phyloP scores from a whole-genome alignment of 2,888 invertebrate species.

The Operophtera brumata region DNA sequence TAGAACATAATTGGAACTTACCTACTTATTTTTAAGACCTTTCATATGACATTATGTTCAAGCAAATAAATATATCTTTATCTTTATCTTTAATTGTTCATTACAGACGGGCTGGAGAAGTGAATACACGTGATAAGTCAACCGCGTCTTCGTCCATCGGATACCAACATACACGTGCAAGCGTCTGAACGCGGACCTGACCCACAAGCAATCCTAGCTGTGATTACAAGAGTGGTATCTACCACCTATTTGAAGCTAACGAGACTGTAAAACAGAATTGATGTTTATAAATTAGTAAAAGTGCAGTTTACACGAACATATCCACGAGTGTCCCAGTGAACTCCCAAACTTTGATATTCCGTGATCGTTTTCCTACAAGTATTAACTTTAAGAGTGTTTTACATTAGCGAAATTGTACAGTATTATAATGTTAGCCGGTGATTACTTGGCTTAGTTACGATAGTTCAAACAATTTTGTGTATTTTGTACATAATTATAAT shows the following conservation, averaged over 20 bases:
- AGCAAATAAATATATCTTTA: too few species aligned
- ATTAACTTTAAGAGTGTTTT: conserved; percentile 70
- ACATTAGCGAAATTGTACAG: conserved; percentile 80
- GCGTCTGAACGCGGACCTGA: conserved; percentile 20
- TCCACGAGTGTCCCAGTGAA: conserved; percentile 53
- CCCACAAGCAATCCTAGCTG: conserved; percentile 52
- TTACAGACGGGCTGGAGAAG: conserved; percentile 94
- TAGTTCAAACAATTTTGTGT: conserved; percentile 71
- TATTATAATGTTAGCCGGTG: conserved; percentile 74
- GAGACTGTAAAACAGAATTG: conserved; percentile 78
- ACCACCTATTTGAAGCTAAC: conserved; percentile 44
- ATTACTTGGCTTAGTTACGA: conserved; percentile 69
- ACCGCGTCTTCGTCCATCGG: conserved; percentile 44
- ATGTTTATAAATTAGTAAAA: conserved; percentile 49
- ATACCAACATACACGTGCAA: conserved; percentile 11
- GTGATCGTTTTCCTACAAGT: conserved; percentile 70
- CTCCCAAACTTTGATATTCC: conserved; percentile 67
- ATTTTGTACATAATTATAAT: conserved; percentile 75
- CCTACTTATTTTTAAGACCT: too few species aligned
- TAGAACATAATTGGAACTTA: too few species aligned
- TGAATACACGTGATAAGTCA: conserved; percentile 94
- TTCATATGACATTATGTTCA: too few species aligned
- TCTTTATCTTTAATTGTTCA: not conserved
- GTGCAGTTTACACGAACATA: conserved; percentile 61
- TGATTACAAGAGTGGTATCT: conserved; percentile 48